Evolutionary conservation across 2,113 vertebrate genomes (phyloP).

Genomic region (Ochotona princeps): DNA sequence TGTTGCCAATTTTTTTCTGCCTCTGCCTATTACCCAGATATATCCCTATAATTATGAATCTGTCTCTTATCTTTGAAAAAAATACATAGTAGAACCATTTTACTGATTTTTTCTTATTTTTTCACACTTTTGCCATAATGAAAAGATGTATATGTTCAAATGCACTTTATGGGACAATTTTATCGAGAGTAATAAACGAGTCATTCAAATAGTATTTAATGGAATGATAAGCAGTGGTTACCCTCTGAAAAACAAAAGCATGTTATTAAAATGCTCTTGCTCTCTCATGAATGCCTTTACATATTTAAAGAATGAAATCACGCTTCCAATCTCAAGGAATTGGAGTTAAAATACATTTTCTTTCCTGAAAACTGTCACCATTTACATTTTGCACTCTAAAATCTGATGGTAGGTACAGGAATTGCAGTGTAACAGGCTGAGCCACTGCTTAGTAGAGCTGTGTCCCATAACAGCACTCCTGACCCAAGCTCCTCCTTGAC

Average conservation of each 20-base stretch:
- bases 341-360: background rate
- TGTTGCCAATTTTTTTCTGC: background rate
- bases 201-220: constrained; percentile 30
- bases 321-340: constrained; percentile 34
- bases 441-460: no score
- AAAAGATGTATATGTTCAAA: constrained; percentile 20
- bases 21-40: background rate
- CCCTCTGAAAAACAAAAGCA: constrained; percentile 41
- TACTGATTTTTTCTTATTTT: background rate
- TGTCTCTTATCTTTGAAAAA: background rate
- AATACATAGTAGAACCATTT: background rate
- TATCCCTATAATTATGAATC: background rate
- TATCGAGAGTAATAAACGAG: background rate
- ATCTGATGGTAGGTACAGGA: background rate
- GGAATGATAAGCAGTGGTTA: constrained; percentile 8
- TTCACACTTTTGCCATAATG: background rate
- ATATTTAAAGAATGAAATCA: background rate
- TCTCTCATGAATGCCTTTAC: constrained; percentile 37
- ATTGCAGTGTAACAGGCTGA: no score
- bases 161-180: background rate
- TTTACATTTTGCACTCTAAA: constrained; percentile 14
- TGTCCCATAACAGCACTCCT: no score
- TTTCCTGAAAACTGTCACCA: constrained; percentile 10
- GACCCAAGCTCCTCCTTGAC: no score
- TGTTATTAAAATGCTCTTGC: constrained; percentile 49